Conservation (phyloP, 2,888 invertebrate species). For the Imbricaverruca yamaguchii region DNA sequence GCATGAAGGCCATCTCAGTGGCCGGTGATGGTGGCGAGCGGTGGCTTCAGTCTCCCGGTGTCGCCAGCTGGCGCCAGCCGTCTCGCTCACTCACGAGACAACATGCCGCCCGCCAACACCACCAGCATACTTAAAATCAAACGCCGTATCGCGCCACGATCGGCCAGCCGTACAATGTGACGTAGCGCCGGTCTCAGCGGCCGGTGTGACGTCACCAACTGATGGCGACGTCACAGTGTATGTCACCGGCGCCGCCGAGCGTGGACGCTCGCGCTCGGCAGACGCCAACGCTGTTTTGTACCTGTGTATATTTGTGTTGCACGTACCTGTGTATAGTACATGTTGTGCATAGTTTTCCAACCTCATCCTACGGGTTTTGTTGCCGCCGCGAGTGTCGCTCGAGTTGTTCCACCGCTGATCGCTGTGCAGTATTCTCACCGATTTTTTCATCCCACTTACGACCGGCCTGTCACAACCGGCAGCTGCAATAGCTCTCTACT, state of each 20-base stretch:
- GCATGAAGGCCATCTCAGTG: neutral
- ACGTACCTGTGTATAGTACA: constrained; percentile 18
- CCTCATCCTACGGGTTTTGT: constrained; percentile 22
- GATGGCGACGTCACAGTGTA: neutral
- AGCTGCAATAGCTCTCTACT: constrained; percentile 3
- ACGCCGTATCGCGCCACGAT: neutral
- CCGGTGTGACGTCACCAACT: neutral
- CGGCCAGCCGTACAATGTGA: neutral
- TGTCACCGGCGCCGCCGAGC: neutral
- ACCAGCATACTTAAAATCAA: neutral
- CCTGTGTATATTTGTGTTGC: constrained; percentile 17
- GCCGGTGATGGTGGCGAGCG: too few relatives aligned
- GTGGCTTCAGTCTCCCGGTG: too few relatives aligned
- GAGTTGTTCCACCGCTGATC: neutral
- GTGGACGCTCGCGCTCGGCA: neutral
- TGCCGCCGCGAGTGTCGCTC: neutral
- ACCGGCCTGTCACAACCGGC: neutral
- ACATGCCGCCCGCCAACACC: too few relatives aligned
- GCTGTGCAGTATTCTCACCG: constrained; percentile 2
- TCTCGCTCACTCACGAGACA: too few relatives aligned
- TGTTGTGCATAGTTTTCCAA: constrained; percentile 17
- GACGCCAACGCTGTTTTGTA: neutral
- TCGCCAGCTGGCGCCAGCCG: too few relatives aligned
- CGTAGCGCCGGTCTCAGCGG: neutral
- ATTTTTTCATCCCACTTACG: neutral